Base-by-base conservation (phyloP, 2,113 vertebrate genomes). In the Lophochroa leadbeateri region DNA sequence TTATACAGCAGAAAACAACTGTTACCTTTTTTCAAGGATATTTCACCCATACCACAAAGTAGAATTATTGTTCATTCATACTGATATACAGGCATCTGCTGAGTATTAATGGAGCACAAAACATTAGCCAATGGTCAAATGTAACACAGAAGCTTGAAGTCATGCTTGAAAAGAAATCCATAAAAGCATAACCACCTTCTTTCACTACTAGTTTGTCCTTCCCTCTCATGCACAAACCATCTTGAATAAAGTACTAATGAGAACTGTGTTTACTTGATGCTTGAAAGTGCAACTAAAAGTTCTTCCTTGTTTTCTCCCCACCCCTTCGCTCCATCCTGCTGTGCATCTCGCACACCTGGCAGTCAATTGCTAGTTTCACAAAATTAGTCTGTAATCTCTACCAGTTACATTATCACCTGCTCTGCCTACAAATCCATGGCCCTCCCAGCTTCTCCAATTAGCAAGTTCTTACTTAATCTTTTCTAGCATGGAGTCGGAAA, bases 401-500 rank as follows among this genome's bases (percentile, higher is more conserved):
- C 75, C 74, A 61, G 87, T 77, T 63, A 74, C 39, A 25, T 81
- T 83, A 71, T 90, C 79, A 90, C 69, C 94, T 60, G 68, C 47
- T 81, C 82, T 90, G 79, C 79, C 76, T 85, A 35, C 82, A 83
- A 86, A 95, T 31, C 50, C 67, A 10, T 0, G 0, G 47, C 83
- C 69, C 74, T 94, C 63, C 78, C 68, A 90, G 35, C n/a, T 63
- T 55, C 35, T 5, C 17, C 68, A 93, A 75, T 93, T 94, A 96
- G 23, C 75, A 75, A 70, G 2, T 39, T 86, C 50, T 71, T 69
- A 28, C 41, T 82, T 70, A 78, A 81, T 58, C 39, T 79, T 67
- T 74, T 70, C 68, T 39, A 75, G 20, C 13, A 10, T 3, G 14
- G 60, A 55, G 29, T 9, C 69, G 35, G 64, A 55, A 93, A 88